Percentiles rank a stretch among this genome's conserved stretches.
Evolutionary conservation across 2,113 vertebrate genomes (phyloP).

Genomic region (Ceratotherium simum): DNA sequence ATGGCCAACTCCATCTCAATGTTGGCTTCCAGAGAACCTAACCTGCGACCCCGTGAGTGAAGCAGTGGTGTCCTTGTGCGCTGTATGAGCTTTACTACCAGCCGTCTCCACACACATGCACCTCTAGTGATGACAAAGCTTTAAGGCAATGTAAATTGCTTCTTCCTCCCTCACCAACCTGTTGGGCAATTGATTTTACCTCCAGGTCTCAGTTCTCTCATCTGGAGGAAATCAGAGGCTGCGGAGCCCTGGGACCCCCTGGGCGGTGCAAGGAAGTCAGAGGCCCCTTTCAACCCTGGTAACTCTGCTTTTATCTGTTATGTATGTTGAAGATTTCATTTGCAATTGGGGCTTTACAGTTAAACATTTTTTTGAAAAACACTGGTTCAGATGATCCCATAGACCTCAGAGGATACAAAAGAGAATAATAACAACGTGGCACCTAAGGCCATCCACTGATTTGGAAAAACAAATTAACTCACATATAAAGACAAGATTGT

Average conservation of each 20-base stretch:
- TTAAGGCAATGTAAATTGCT: not conserved
- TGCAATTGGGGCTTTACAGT: not conserved
- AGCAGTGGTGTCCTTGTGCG: not conserved
- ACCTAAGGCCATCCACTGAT: not conserved
- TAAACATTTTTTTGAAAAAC: not conserved
- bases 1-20: not conserved
- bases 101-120: not conserved
- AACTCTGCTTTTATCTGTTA: not conserved
- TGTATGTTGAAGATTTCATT: not conserved
- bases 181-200: not conserved
- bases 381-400: not conserved
- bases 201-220: not conserved
- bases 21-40: not conserved
- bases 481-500: constrained; percentile 1
- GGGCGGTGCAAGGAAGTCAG: not conserved
- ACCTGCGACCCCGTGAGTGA: accelerated
- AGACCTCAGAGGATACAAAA: not conserved
- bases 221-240: not conserved
- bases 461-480: constrained; percentile 41
- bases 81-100: not conserved
- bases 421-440: not conserved
- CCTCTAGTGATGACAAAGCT: not conserved
- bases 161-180: not conserved
- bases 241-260: no score
- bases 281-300: not conserved